Conservation (phyloP, 2,797 vertebrate genomes). For the Gorsachius magnificus region DNA sequence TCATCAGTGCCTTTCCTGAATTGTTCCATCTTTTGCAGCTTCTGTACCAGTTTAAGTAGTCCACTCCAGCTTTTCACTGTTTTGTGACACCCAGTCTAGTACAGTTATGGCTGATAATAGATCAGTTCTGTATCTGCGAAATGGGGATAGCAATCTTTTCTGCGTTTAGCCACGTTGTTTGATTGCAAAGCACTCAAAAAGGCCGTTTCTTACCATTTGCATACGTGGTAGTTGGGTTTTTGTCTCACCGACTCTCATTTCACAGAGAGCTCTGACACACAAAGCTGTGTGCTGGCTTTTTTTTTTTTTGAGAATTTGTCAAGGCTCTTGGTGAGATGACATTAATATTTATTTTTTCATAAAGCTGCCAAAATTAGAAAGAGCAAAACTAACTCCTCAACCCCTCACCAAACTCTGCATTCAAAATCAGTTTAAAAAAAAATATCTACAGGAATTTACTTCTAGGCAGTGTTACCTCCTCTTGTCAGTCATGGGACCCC, state of each 20-base stretch:
- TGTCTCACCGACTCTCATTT: not conserved
- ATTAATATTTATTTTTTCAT: not conserved
- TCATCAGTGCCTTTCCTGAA: not conserved
- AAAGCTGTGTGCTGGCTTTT: not conserved
- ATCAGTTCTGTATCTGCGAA: not conserved
- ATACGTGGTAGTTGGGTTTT: not conserved
- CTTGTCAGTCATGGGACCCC: not conserved
- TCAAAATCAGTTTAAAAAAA: not conserved
- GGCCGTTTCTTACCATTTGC: not conserved
- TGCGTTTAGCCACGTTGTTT: not conserved
- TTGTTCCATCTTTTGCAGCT: not conserved
- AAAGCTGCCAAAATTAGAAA: not conserved
- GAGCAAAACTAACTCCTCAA: not conserved
- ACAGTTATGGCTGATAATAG: not conserved
- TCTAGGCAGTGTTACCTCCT: not conserved
- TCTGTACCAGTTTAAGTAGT: not conserved
- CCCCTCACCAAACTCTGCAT: not conserved
- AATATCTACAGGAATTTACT: not conserved
- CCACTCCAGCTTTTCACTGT: not conserved
- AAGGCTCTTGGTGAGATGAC: not conserved
- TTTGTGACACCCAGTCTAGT: not conserved
- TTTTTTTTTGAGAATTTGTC: not conserved
- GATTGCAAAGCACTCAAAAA: not conserved
- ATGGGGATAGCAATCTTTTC: not conserved
- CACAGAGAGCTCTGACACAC: not conserved